Evolutionary conservation across 30 jellyfish, hydroid and myxozoan species (phyloP).

Genomic region (Aurelia sp.): DNA sequence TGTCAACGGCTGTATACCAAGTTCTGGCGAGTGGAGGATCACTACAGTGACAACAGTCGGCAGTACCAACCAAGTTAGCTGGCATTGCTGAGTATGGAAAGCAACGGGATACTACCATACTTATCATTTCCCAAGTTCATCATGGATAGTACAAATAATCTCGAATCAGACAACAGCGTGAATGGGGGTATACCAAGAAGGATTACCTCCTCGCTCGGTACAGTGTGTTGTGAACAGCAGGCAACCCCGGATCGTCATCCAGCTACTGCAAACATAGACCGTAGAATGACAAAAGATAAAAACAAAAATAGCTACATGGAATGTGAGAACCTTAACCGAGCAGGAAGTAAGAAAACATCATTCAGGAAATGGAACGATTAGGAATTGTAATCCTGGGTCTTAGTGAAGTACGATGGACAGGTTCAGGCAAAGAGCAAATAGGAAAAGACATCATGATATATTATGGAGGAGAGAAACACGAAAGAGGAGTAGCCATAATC

Average conservation of each 20-base stretch:
- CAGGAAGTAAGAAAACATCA: no score
- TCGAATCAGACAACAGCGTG: slow-evolving; percentile 11
- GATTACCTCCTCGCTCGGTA: no score
- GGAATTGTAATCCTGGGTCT: background rate
- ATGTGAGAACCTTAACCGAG: no score
- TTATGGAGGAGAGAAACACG: no score
- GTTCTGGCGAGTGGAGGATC: slow-evolving; percentile 25
- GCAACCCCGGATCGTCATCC: no score
- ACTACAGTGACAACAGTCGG: slow-evolving; percentile 39
- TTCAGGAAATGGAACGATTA: no score
- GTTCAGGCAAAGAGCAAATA: background rate
- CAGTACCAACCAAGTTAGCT: slow-evolving; percentile 24
- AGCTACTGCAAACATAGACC: no score
- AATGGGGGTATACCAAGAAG: background rate
- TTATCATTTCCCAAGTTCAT: slow-evolving; percentile 25
- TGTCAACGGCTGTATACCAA: slow-evolving; percentile 40
- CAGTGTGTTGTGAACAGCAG: no score
- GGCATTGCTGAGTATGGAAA: slow-evolving; percentile 34
- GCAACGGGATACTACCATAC: slow-evolving; percentile 30
- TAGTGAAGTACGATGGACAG: slow-evolving; percentile 9
- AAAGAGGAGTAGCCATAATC: no score
- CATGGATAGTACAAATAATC: slow-evolving; percentile 17
- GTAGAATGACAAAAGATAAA: no score
- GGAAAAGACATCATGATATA: no score
- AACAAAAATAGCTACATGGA: no score